Evolutionary conservation across 2,113 vertebrate genomes (phyloP).

Genomic region (Megalops atlanticus): DNA sequence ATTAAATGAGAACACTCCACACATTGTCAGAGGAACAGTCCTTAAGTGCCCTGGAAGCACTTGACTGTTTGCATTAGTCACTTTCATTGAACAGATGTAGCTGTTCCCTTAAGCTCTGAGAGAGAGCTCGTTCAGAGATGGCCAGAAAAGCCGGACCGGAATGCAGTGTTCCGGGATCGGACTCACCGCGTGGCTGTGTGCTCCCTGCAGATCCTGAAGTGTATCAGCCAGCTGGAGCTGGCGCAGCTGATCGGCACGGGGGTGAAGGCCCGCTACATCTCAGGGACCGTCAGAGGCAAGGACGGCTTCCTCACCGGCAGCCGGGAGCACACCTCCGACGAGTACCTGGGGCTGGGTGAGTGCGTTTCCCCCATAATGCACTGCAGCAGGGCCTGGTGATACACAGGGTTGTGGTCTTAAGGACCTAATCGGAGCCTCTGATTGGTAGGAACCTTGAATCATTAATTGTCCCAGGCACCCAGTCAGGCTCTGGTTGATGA

Average conservation of each 20-base stretch:
- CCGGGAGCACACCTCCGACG: constrained; percentile 89
- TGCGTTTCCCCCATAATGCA: constrained; percentile 15
- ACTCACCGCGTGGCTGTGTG: no score
- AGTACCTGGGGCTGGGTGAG: constrained; percentile 93
- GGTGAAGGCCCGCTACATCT: constrained; percentile 96
- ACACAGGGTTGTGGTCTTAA: no score
- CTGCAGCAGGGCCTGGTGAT: background rate
- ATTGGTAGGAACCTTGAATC: no score
- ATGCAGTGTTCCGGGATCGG: background rate
- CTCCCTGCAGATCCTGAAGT: constrained; percentile 88
- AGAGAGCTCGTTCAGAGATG: background rate
- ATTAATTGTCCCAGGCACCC: no score
- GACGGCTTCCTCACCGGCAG: constrained; percentile 89
- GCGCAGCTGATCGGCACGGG: constrained; percentile 97
- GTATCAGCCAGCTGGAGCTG: constrained; percentile 97
- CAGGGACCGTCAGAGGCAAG: constrained; percentile 89
- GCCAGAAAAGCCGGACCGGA: background rate
- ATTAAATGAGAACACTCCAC: no score
- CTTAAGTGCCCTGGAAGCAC: no score
- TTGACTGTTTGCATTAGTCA: no score
- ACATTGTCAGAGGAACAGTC: no score
- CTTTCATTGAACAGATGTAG: background rate
- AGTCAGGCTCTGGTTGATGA: no score
- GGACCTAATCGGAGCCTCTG: no score
- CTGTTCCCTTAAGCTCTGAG: background rate